Evolutionary conservation across 2,797 vertebrate species (phyloP), one percentile per base, ranked within the genome.

Genomic region (Moxostoma hubbsi): DNA sequence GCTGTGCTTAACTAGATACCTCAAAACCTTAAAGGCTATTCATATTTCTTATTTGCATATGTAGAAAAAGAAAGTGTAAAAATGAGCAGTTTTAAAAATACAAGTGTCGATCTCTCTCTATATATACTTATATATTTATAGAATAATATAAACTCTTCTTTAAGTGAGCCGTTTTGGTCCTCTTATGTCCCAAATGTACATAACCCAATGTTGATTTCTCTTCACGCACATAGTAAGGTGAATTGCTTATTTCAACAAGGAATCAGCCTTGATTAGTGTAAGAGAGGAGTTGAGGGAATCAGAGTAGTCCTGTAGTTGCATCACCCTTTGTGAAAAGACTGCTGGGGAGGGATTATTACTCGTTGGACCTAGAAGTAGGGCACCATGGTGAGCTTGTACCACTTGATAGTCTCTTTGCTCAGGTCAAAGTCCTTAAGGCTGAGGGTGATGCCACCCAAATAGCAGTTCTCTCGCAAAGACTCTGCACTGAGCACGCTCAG

Each of bases 391-490:
- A 99, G 95, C 65, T 94, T 96, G 92, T 99, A 98, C 98, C 98
- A 99, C 86, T 94, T 96, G 81, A 98, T 93, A 0, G 98, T 99
- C 93, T 99, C 98, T 90, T 95, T 95, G 92, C 94, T 95, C 91
- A 99, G 88, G 93, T 99, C 97, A 93, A 99, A 98, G 92, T 98
- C 96, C 90, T 96, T 97, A n/a, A 99, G 94, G 36, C 94, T 92
- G 51, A 99, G 95, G 7, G 95, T 98, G 89, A 98, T 86, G 80
- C 97, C 97, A 65, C 98, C 98, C 82, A 99, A 92, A 88, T 95
- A 99, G 91, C 95, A 97, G 91, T 99, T 99, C 90, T 99, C 98
- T 24, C 97, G 95, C 81, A 99, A 91, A 0, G 97, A 97, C 87
- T 99, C 98, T 0, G 97, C 95, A 54, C 98, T 99, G 83, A 99